Conservation (phyloP, 2,113 vertebrate species). For the Crotophaga sulcirostris region DNA sequence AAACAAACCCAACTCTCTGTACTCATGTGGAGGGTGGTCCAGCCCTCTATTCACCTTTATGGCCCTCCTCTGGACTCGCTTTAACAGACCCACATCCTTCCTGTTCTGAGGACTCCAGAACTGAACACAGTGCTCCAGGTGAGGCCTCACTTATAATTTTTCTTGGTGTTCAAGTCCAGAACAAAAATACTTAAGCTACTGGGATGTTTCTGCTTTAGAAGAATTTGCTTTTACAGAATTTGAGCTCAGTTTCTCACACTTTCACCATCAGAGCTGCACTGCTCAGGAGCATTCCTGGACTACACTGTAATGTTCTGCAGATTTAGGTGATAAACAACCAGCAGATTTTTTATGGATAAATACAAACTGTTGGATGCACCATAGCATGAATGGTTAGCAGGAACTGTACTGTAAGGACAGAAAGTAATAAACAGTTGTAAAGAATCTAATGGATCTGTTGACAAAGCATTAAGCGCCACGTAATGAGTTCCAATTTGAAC, state of each 20-base stretch:
- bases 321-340: not conserved
- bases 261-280: not conserved
- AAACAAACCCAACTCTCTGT: too few relatives aligned
- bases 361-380: not conserved
- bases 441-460: not conserved
- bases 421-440: not conserved
- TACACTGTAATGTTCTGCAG: not conserved
- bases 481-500: slow-evolving; percentile 4
- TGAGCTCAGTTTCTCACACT: not conserved
- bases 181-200: not conserved
- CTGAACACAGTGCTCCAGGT: too few relatives aligned
- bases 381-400: not conserved
- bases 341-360: not conserved
- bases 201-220: not conserved
- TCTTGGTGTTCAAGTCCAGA: not conserved
- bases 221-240: not conserved
- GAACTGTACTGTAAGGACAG: not conserved
- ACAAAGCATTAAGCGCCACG: not conserved
- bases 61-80: too few relatives aligned
- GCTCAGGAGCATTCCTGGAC: not conserved
- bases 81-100: too few relatives aligned
- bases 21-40: too few relatives aligned
- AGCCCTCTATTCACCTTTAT: too few relatives aligned
- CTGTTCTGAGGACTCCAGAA: too few relatives aligned
- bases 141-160: too few relatives aligned